phyloP scores from a whole-genome alignment of 2,113 vertebrate genomes.

The Platysternon megacephalum region DNA sequence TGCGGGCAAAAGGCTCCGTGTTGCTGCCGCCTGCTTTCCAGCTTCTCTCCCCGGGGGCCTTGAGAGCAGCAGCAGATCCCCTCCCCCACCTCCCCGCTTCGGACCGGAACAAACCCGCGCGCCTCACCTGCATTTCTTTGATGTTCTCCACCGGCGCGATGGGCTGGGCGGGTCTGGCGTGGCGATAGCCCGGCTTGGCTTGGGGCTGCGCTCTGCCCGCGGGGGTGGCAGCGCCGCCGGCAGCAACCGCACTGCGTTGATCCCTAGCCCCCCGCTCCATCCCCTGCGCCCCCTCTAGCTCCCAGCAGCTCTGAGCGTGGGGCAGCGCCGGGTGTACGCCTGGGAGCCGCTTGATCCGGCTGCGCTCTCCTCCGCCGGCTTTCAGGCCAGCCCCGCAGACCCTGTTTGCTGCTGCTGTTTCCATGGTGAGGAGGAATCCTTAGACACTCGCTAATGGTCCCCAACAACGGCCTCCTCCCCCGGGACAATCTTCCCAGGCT shows the following conservation, averaged over 20 bases:
- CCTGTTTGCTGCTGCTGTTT: background rate
- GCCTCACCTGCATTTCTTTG: conserved; percentile 83
- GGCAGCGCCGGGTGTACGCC: fast-evolving
- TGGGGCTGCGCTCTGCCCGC: background rate
- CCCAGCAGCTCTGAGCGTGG: too few species aligned
- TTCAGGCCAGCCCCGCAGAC: background rate
- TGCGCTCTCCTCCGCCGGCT: background rate
- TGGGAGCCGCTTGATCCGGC: fast-evolving
- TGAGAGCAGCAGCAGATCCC: background rate
- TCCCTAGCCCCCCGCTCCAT: background rate
- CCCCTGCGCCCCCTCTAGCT: background rate
- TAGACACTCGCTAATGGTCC: background rate
- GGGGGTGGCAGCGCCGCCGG: background rate
- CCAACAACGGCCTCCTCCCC: background rate
- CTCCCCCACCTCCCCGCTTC: background rate
- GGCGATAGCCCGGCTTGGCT: background rate
- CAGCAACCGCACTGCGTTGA: fast-evolving
- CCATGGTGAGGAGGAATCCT: background rate
- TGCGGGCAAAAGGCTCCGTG: too few species aligned
- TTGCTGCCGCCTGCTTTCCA: too few species aligned
- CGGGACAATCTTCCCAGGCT: too few species aligned
- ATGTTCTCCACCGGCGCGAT: conserved; percentile 54
- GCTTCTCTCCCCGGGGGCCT: too few species aligned
- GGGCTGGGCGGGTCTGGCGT: conserved; percentile 23
- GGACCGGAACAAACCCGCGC: conserved; percentile 15